Evolutionary conservation across 2,888 invertebrate species (phyloP), one percentile per base, ranked within the genome.

Genomic region (Busseola fusca): DNA sequence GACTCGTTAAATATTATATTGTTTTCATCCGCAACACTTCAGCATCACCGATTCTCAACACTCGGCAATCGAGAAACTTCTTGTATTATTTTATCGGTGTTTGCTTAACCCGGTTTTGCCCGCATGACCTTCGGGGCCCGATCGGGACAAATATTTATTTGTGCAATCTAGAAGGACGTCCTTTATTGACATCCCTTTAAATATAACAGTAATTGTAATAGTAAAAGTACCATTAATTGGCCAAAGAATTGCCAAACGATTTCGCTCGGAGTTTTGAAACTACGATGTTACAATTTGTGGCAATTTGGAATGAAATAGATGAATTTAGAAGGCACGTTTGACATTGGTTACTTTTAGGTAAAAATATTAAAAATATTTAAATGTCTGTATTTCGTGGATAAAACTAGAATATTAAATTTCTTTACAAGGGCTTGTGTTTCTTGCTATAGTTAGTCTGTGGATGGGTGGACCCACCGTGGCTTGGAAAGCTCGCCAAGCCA

Each of bases 91-190:
- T 64, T 27, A 59, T 30, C 42, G 42, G 54, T 25, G 25, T 66
- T 69, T 74, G 42, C 45, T 58, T 30, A 18, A 63, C 34, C 67
- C 58, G 58, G 40, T 73, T 73, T 74, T 45, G 18, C 50, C 57
- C 27, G 37, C 30, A 45, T 69, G 50, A 57, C 80, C 83, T 77
- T 81, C 60, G 64, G 64, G 60, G 25, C 21, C 34, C n/a, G 52
- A 50, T 34, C 14, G 64, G 34, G 40, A 76, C 83, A 74, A 76
- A 84, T 83, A 82, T 84, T 82, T 84, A 76, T 79, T 72, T 76
- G 74, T 65, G 66, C 69, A 78, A 83, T 77, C 79, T 58, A 34
- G 70, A 68, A 72, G 64, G 79, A 57, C 64, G 45, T 60, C 27
- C n/a, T 82, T 84, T 84, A 84, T 84, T 84, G 68, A 74, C 59